Evolutionary conservation across 1,140 invertebrate species (phyloP).

Genomic region (Ceratina japonica): DNA sequence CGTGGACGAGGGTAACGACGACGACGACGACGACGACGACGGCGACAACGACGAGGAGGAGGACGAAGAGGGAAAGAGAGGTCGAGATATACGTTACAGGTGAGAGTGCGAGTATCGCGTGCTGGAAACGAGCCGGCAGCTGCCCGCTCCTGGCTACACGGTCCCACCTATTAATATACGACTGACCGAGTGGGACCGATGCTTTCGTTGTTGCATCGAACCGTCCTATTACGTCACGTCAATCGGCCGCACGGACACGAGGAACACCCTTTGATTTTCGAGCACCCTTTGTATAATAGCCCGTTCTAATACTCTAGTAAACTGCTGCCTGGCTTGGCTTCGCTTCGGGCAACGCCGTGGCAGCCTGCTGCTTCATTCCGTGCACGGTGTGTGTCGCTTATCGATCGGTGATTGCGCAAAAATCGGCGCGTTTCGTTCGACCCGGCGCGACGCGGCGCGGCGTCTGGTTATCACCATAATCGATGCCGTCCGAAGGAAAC

Average conservation of each 20-base stretch:
- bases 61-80: constrained; percentile 44
- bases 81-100: constrained; percentile 75
- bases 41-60: background rate
- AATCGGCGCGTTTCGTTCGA: background rate
- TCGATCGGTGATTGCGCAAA: constrained; percentile 1
- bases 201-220: constrained; percentile 67
- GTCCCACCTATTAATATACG: constrained; percentile 74
- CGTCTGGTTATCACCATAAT: background rate
- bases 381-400: background rate
- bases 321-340: no score
- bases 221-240: constrained; percentile 63
- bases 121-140: constrained; percentile 77
- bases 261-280: constrained; percentile 39
- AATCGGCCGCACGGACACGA: constrained; percentile 22
- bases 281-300: background rate
- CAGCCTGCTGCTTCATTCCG: background rate
- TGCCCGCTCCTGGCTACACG: constrained; percentile 72
- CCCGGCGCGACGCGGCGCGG: no score
- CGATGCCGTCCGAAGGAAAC: background rate
- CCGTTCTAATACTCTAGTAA: background rate
- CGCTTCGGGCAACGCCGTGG: no score
- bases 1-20: constrained; percentile 3
- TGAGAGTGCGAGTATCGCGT: constrained; percentile 76
- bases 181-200: constrained; percentile 74
- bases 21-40: background rate